Conservation (phyloP, 1,140 invertebrate species). For the Bombus affinis region DNA sequence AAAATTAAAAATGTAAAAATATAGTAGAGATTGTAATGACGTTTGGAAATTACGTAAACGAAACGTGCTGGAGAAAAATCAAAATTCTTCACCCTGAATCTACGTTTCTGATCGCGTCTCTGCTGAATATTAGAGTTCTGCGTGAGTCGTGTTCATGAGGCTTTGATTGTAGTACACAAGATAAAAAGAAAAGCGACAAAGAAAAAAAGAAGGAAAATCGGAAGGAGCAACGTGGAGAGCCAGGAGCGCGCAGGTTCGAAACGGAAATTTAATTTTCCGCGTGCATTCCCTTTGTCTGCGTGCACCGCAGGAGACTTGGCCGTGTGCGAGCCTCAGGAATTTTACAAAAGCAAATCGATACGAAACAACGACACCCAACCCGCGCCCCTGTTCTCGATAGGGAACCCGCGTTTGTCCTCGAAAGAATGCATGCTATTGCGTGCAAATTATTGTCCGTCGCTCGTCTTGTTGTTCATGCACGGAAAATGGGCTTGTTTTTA, state of each 20-base stretch:
- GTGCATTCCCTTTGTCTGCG: slow-evolving; percentile 30
- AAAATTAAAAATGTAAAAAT: too few species aligned
- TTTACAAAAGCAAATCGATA: slow-evolving; percentile 46
- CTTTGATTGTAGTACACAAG: neutral
- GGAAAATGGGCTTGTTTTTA: neutral
- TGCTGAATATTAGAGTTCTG: neutral
- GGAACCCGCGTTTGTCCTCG: slow-evolving; percentile 4
- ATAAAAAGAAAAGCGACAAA: neutral
- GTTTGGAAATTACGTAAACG: too few species aligned
- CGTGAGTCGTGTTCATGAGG: neutral
- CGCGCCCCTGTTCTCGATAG: neutral
- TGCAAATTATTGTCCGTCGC: slow-evolving; percentile 15
- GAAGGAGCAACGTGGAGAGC: neutral
- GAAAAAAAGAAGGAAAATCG: neutral
- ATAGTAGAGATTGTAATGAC: too few species aligned
- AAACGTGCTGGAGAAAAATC: neutral
- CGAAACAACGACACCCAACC: neutral
- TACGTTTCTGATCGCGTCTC: neutral
- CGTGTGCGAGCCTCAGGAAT: slow-evolving; percentile 22
- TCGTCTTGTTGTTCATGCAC: neutral
- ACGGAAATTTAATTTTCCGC: slow-evolving; percentile 48
- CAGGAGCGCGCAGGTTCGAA: neutral
- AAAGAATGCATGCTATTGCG: slow-evolving; percentile 10
- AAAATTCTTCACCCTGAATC: neutral
- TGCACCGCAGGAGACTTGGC: slow-evolving; percentile 6